Evolutionary conservation across 2,888 invertebrate genomes (phyloP).

Genomic region (Odontothrips loti): DNA sequence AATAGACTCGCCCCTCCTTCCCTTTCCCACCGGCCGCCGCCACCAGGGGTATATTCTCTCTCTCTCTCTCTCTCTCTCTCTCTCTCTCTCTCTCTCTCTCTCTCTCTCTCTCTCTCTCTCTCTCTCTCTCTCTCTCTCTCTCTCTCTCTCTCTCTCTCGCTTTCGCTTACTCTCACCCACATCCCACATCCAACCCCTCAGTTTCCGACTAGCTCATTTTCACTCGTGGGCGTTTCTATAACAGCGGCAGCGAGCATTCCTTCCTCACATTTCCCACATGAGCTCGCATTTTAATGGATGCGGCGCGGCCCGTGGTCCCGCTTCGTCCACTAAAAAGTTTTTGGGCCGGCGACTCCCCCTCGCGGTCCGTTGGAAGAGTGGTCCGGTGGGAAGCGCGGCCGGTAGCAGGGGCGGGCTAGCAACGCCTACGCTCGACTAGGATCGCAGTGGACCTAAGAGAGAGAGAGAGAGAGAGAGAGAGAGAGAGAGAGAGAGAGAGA

Average conservation of each 20-base stretch:
- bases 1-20: background rate
- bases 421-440: background rate
- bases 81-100: no score
- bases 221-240: background rate
- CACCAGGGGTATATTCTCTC: background rate
- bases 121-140: background rate
- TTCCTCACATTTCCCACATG: slow-evolving; percentile 7
- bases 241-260: background rate
- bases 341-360: background rate
- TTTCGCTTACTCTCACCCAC: background rate
- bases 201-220: background rate
- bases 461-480: background rate
- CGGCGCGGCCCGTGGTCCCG: background rate
- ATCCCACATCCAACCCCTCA: no score
- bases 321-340: background rate
- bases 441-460: background rate
- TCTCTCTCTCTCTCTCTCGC: background rate
- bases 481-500: background rate
- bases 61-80: background rate
- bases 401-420: background rate
- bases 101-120: no score
- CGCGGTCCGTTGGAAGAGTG: background rate
- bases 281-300: background rate
- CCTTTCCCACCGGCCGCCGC: no score
- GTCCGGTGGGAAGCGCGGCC: background rate